phyloP scores from a whole-genome alignment of 2,113 vertebrate species.

The Sula dactylatra region DNA sequence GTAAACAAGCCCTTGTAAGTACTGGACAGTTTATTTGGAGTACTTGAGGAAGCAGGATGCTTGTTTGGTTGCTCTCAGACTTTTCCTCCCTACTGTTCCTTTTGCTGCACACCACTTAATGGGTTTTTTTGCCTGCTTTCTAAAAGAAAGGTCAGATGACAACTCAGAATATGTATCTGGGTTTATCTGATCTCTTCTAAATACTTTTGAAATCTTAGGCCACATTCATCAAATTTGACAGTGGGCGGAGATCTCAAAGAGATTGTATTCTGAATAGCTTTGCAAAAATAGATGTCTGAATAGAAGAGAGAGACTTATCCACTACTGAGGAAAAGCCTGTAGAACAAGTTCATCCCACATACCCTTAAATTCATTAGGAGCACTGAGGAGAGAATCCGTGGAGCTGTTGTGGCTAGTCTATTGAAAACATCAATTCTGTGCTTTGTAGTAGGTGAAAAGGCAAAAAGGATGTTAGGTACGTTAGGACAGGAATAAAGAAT shows the following conservation, averaged over 20 bases:
- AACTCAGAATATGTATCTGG: neutral
- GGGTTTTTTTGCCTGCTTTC: neutral
- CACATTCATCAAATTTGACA: neutral
- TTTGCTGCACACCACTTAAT: neutral
- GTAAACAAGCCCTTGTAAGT: neutral
- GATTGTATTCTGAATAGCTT: neutral
- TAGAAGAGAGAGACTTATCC: neutral
- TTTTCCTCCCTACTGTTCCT: neutral
- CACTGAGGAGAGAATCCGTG: neutral
- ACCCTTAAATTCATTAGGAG: neutral
- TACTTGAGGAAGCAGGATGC: neutral
- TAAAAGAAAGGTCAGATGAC: neutral
- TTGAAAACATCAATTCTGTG: neutral
- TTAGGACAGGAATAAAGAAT: neutral
- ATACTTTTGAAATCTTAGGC: neutral
- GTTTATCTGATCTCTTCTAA: neutral
- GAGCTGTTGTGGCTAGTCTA: neutral
- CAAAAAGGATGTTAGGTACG: neutral
- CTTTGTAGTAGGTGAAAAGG: neutral
- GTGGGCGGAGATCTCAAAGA: neutral
- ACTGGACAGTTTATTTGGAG: neutral
- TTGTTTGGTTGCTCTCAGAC: neutral
- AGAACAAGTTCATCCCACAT: neutral
- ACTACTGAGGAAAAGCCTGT: neutral
- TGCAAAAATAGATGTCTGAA: neutral